Evolutionary conservation across 2,113 vertebrate genomes (phyloP).

Genomic region (Pitta sordida): DNA sequence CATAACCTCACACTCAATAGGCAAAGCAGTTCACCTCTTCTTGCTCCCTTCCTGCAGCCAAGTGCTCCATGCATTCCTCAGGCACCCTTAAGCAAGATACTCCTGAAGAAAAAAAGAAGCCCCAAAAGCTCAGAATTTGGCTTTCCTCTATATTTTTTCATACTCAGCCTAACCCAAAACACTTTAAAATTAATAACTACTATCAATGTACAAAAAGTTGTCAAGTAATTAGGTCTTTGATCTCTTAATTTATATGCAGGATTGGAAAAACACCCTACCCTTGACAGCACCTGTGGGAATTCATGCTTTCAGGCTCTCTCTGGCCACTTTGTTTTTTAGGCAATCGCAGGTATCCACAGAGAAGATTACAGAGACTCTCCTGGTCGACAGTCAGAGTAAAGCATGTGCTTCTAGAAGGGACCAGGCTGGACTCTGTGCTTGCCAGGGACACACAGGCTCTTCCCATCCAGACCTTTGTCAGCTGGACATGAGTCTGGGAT

Average conservation of each 20-base stretch:
- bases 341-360: neutral
- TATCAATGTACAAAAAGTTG: neutral
- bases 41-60: neutral
- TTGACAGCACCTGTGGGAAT: neutral
- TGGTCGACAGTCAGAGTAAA: accelerated
- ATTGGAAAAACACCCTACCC: neutral
- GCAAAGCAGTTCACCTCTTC: neutral
- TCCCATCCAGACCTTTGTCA: neutral
- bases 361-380: neutral
- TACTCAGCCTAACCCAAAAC: neutral
- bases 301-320: neutral
- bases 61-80: neutral
- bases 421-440: neutral
- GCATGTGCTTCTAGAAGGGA: neutral
- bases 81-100: neutral
- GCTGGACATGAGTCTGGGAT: neutral
- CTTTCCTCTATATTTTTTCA: neutral
- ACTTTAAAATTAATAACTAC: neutral
- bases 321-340: neutral
- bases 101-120: neutral
- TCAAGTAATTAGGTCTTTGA: neutral
- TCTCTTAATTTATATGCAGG: neutral
- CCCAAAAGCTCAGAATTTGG: neutral
- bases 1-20: neutral
- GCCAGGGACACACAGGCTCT: accelerated